A percentile compares a stretch with the other conserved stretches of the same genome.
Conservation (phyloP, 2,888 invertebrate genomes). For the Drosophila mettleri region DNA sequence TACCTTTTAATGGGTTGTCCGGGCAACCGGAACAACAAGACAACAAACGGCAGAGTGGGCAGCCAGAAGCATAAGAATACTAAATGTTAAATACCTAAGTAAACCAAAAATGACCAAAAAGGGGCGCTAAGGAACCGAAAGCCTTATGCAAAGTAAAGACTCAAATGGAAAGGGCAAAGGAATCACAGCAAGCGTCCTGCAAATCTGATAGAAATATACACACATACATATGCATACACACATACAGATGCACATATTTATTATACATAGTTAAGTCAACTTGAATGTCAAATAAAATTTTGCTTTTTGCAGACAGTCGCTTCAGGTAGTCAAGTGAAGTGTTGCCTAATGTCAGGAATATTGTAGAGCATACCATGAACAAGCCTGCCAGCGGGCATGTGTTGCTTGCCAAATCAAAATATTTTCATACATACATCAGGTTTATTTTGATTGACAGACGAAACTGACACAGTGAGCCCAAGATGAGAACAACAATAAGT, state of each 20-base stretch:
- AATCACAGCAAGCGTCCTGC: slow-evolving; percentile 26
- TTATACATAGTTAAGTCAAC: background rate
- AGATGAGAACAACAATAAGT: background rate
- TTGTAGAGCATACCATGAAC: background rate
- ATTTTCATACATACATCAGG: background rate
- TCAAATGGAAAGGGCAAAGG: slow-evolving; percentile 10
- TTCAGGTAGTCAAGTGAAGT: slow-evolving; percentile 10
- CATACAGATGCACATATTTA: background rate
- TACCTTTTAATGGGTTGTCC: slow-evolving; percentile 52
- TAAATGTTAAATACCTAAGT: slow-evolving; percentile 42
- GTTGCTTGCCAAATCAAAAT: background rate
- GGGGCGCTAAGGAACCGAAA: background rate
- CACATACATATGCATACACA: background rate
- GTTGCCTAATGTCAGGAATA: background rate
- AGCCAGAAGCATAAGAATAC: slow-evolving; percentile 22
- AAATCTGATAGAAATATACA: background rate
- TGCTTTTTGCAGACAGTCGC: background rate
- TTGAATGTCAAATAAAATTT: slow-evolving; percentile 6
- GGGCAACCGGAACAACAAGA: slow-evolving; percentile 51
- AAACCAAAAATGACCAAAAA: slow-evolving; percentile 16
- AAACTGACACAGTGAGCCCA: too few relatives aligned
- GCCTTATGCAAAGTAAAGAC: slow-evolving; percentile 27
- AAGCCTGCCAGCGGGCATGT: background rate
- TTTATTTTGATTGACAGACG: background rate
- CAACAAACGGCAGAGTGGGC: slow-evolving; percentile 4